Base-by-base conservation (phyloP, 2,113 vertebrate species). In the Steatornis caripensis region DNA sequence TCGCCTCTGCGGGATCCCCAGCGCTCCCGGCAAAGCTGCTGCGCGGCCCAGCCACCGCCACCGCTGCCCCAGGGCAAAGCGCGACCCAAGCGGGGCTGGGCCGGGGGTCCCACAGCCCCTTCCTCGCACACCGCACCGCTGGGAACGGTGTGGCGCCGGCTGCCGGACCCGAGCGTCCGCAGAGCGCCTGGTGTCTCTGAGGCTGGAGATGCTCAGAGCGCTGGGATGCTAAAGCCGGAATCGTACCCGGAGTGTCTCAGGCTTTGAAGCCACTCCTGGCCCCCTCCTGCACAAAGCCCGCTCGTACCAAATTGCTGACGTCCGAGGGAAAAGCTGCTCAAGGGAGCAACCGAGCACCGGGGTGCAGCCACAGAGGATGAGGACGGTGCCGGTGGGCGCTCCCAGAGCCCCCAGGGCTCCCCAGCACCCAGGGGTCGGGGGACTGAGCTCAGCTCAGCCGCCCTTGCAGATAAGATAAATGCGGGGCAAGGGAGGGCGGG, bases 141-240 rank as follows among this genome's bases (percentile, higher is more conserved):
- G 62, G 70, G 62, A 65, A 54, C 0, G 0, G 12, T 8, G 27
- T 2, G 4, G 36, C 14, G n/a, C 27, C 0, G 0, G 16, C 32
- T 45, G 48, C 69, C 2, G 4, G 26, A 22, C 36, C 29, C 49
- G 6, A 37, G 34, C 0, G 4, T 6, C 0, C 0, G 27, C 4
- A 2, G 11, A 53, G 9, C 9, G 36, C 32, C 7, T 0, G 0
- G 30, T 36, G 74, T 11, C 4, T 19, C 3, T 8, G 32, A 19
- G 69, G 41, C 46, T 68, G 61, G 48, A 2, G 49, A 22, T 15
- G 43, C 69, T 43, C 55, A 6, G 43, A 41, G 24, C 55, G 9
- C 17, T 4, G 15, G 26, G 58, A 34, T 46, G 54, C 37, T 34
- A 3, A 30, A 34, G 34, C 15, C 54, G 62, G 20, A 22, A 53